Evolutionary conservation across 2,888 invertebrate species (phyloP), one percentile per base, ranked within the genome.

Genomic region (Thumatha senex): DNA sequence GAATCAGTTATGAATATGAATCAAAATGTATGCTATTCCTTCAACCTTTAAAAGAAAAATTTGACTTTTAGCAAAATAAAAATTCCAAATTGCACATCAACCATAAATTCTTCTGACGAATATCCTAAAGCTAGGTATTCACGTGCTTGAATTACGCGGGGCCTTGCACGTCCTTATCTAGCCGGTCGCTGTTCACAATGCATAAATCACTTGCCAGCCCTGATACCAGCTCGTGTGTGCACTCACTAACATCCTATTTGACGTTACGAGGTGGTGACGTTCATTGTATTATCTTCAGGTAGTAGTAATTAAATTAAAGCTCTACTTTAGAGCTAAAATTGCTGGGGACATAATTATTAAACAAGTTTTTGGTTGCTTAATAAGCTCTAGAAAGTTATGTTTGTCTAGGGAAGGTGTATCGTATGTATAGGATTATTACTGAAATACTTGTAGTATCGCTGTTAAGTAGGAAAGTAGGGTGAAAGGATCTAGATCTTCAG

Each of bases 171-270:
- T 58, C 53, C 72, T 67, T 73, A 73, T 73, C 73, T 64, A 54
- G 47, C 56, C 45, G 60, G 35, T 66, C 56, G 35, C 63, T 73
- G 72, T 70, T 70, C 71, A 61, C 69, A 73, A 66, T 59, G 54
- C 65, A 72, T 75, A 75, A 73, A 75, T 74, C 76, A 70, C 74
- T 62, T 58, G 57, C 63, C 54, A 58, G 60, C 53, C 35, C 56
- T 65, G 70, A 70, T 71, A 68, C 59, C 56, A 42, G 56, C 58
- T 56, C 46, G 55, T 63, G 67, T 74, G 61, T 40, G 38, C 55
- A 30, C 48, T 54, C 36, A 58, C 56, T 69, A 67, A 63, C 61
- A 59, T 67, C 73, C 67, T 67, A 30, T 61, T 41, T 56, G 34
- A 48, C 31, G 35, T 39, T 46, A 47, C 24, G 7, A 2, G 7